These are phyloP conservation scores for Neopelma chrysocephalum DNA, from an alignment of 2,797 vertebrate genomes.

Conservation along the genomic window DNA sequence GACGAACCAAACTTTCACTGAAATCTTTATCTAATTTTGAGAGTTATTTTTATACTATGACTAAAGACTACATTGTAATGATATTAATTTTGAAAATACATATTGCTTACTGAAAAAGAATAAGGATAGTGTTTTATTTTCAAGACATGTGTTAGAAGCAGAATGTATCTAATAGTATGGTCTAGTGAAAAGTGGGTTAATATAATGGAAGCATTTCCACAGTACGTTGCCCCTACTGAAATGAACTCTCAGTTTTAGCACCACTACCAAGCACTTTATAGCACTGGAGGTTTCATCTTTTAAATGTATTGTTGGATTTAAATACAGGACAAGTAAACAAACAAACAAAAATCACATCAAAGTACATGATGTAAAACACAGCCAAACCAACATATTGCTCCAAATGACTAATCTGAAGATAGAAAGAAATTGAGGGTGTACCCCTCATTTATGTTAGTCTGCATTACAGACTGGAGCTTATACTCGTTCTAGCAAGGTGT, in stretches of 20 bases:
- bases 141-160: background rate
- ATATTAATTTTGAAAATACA: background rate
- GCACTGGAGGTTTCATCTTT: background rate
- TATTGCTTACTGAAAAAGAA: background rate
- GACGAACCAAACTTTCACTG: slow-evolving; percentile 13
- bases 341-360: background rate
- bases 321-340: background rate
- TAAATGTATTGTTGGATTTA: background rate
- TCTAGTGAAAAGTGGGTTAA: background rate
- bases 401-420: background rate
- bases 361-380: background rate
- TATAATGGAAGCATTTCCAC: background rate
- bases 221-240: background rate
- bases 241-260: background rate
- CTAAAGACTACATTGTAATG: background rate
- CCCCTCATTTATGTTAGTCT: background rate
- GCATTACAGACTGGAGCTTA: background rate
- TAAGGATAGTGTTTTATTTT: background rate
- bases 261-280: background rate
- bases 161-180: background rate
- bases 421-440: background rate
- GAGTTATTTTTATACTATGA: slow-evolving; percentile 18
- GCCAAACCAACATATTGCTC: background rate
- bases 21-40: slow-evolving; percentile 27
- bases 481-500: background rate